Conservation (phyloP, 2,888 invertebrate species). For the Megaustenia siamemsis region DNA sequence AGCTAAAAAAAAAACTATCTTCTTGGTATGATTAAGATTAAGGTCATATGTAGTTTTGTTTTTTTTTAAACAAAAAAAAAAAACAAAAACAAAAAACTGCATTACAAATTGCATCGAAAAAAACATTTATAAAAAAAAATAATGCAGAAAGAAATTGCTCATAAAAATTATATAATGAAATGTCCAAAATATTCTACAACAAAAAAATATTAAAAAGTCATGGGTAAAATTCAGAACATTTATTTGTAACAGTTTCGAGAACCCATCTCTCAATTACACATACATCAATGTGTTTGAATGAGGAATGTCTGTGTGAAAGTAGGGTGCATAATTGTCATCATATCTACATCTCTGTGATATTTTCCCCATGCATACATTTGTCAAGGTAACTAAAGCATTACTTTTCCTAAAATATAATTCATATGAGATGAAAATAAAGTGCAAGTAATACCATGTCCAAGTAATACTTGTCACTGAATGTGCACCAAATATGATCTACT, state of each 20-base stretch:
- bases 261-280: constrained; percentile 39
- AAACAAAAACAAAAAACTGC: no score
- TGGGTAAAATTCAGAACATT: constrained; percentile 12
- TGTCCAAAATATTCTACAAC: not conserved
- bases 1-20: no score
- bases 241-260: constrained; percentile 23
- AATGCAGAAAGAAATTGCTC: no score
- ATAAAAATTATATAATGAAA: no score
- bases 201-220: no score
- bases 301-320: not conserved
- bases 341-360: constrained; percentile 41
- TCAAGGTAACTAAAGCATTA: constrained; percentile 48
- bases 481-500: constrained; percentile 10
- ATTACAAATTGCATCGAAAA: no score
- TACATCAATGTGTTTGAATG: not conserved
- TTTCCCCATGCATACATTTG: not conserved
- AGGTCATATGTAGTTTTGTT: no score
- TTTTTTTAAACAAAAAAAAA: no score
- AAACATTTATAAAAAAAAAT: no score
- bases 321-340: not conserved
- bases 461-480: not conserved
- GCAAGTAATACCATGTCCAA: not conserved
- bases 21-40: no score
- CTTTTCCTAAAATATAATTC: not conserved
- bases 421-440: constrained; percentile 31